Evolutionary conservation across 2,113 vertebrate genomes (phyloP).

Genomic region (Cricetomys ansorgei): DNA sequence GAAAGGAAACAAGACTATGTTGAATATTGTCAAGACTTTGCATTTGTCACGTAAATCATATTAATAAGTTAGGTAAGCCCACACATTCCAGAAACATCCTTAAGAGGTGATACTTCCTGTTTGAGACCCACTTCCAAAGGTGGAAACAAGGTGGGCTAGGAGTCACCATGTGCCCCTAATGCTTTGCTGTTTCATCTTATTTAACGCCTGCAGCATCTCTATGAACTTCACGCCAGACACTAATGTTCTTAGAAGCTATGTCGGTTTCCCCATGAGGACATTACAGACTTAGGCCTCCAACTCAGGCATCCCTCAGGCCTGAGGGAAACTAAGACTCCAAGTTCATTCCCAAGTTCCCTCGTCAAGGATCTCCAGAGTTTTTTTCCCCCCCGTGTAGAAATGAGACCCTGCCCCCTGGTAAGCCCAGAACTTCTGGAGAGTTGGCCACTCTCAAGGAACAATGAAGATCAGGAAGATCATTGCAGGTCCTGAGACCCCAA

Average conservation of each 20-base stretch:
- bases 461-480: not conserved
- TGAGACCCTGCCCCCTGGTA: not conserved
- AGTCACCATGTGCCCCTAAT: not conserved
- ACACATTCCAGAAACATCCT: not conserved
- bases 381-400: not conserved
- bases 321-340: not conserved
- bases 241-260: not conserved
- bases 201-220: not conserved
- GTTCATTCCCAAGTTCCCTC: not conserved
- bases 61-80: not conserved
- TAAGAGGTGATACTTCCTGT: not conserved
- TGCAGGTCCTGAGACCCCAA: not conserved
- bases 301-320: no score
- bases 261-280: not conserved
- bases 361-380: not conserved
- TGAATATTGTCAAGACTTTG: not conserved
- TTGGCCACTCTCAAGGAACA: not conserved
- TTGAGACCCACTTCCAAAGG: not conserved
- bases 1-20: not conserved
- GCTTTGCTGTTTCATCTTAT: not conserved
- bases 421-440: not conserved
- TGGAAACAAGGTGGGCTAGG: not conserved
- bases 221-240: not conserved
- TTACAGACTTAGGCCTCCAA: not conserved
- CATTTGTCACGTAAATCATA: not conserved